These are phyloP conservation scores for Eueides isabella DNA, from an alignment of 1,140 invertebrate species.

Conservation along the genomic window DNA sequence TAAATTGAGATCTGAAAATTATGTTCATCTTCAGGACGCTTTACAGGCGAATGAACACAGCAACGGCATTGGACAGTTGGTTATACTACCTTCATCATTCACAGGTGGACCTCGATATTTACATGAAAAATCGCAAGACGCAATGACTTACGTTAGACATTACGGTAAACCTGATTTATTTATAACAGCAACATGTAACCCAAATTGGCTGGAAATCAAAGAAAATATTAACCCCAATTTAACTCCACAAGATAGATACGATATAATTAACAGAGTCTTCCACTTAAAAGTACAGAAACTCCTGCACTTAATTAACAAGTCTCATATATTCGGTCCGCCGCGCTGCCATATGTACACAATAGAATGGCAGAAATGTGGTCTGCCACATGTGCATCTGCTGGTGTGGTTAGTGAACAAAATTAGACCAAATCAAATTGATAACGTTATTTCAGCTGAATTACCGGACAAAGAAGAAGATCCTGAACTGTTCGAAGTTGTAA, in stretches of 20 bases:
- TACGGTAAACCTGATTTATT: slow-evolving; percentile 70
- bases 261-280: slow-evolving; percentile 49
- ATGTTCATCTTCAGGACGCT: slow-evolving; percentile 66
- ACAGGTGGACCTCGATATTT: slow-evolving; percentile 47
- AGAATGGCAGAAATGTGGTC: slow-evolving; percentile 50
- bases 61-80: slow-evolving; percentile 36
- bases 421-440: slow-evolving; percentile 61
- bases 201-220: slow-evolving; percentile 68
- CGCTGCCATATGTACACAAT: slow-evolving; percentile 46
- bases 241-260: slow-evolving; percentile 47
- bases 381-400: slow-evolving; percentile 48
- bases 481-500: slow-evolving; percentile 57
- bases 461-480: slow-evolving; percentile 65
- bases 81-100: slow-evolving; percentile 52
- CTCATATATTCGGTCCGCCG: slow-evolving; percentile 48
- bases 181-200: slow-evolving; percentile 73
- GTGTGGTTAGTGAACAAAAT: slow-evolving; percentile 54
- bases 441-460: slow-evolving; percentile 75
- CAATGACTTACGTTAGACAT: slow-evolving; percentile 70
- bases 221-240: slow-evolving; percentile 45
- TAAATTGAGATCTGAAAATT: slow-evolving; percentile 76
- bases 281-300: slow-evolving; percentile 51
- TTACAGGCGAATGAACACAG: slow-evolving; percentile 39
- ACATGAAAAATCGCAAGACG: slow-evolving; percentile 47
- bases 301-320: slow-evolving; percentile 46